Evolutionary conservation across 2,888 invertebrate genomes (phyloP), one percentile per base, ranked within the genome.

Genomic region (Isoperla grammatica): DNA sequence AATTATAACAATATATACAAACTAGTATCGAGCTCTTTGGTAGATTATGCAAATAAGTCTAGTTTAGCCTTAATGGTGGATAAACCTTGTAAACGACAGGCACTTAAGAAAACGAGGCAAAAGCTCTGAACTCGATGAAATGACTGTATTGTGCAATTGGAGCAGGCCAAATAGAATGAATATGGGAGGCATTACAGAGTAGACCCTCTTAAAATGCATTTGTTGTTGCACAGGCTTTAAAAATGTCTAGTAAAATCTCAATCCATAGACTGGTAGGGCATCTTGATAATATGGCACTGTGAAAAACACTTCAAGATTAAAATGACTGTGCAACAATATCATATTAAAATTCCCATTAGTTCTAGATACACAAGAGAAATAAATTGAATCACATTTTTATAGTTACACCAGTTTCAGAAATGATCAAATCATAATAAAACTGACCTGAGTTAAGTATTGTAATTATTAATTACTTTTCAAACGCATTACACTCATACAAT

Each of bases 371-470:
- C 42, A 62, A 53, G 35, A 37, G 23, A 63, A 61, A 59, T 56
- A 40, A 58, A 57, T 46, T 61, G 15, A 57, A 45, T 71, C 70
- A 71, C 69, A 71, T 68, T 69, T 69, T 66, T 67, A 68, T 65
- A 68, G 66, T 65, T 63, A 65, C 65, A 61, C 63, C 56, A 61
- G 59, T 62, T 50, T 57, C 29, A 62, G 37, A 53, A 37, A 39
- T 53, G 63, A 65, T 64, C 57, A 62, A 65, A 65, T 49, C 64
- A 65, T 72, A 73, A 74, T 70, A 71, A 73, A 74, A 71, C 57
- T 71, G 73, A 74, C 73, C 74, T 74, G 74, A 75, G 74, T 29
- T 74, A 74, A 73, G 74, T 75, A 75, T 75, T 74, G 73, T 74
- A 71, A 74, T 69, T 69, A 72, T 73, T 72, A 70, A 68, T 69